Conservation (phyloP, 2,888 invertebrate species). For the Eumacrocentrus americanus region DNA sequence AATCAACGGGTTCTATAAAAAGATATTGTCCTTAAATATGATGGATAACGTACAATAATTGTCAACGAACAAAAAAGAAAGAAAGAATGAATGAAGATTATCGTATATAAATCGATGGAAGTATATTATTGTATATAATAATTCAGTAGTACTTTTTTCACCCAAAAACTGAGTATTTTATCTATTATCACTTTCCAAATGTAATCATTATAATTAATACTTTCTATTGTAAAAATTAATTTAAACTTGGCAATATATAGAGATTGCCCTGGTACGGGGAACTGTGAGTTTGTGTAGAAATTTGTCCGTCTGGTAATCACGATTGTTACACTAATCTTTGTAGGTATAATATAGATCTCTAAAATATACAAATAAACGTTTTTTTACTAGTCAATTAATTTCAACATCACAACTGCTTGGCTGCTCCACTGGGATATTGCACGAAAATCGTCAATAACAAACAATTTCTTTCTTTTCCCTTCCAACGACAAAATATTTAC, state of each 20-base stretch:
- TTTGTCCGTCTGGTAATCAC: conserved; percentile 9
- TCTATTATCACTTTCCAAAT: conserved; percentile 32
- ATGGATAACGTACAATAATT: conserved; percentile 32
- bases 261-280: neutral
- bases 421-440: neutral
- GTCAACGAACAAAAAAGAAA: conserved; percentile 28
- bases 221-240: conserved; percentile 1
- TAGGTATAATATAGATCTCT: conserved; percentile 24
- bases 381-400: conserved; percentile 15
- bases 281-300: conserved; percentile 20
- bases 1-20: conserved; percentile 34
- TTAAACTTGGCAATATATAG: neutral
- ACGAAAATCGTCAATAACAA: conserved; percentile 8
- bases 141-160: conserved; percentile 27
- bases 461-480: conserved; percentile 2
- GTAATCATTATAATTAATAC: conserved; percentile 19
- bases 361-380: conserved; percentile 38
- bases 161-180: conserved; percentile 32
- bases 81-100: conserved; percentile 27
- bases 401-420: conserved; percentile 6
- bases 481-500: conserved; percentile 21
- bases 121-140: conserved; percentile 21
- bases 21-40: conserved; percentile 35
- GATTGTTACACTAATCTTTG: conserved; percentile 20
- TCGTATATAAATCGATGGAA: conserved; percentile 23